A percentile compares a stretch with the other conserved stretches of the same genome.
phyloP scores from a whole-genome alignment of 2,113 vertebrate genomes.

The Epinephelus cyanopodus region DNA sequence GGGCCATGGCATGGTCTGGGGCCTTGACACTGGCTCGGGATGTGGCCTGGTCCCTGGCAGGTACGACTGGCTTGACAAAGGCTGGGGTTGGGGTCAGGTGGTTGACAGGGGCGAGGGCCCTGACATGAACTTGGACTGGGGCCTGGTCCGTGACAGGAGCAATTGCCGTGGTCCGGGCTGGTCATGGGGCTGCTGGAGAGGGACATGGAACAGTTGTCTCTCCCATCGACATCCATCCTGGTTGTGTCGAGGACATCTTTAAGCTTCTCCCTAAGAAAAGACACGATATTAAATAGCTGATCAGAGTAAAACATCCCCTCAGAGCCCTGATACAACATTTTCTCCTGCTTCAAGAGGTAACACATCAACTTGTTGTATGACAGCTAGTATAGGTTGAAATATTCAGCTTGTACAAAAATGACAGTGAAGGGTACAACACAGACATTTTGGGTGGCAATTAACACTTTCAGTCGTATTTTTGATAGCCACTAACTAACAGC shows the following conservation, averaged over 20 bases:
- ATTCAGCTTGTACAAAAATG: neutral
- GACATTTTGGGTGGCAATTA: neutral
- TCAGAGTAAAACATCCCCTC: neutral
- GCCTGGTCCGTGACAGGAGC: slow-evolving; percentile 62
- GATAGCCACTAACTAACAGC: neutral
- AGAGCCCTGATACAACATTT: neutral
- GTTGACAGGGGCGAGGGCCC: slow-evolving; percentile 67
- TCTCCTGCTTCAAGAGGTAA: neutral
- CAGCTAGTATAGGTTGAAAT: neutral
- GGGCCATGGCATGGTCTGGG: slow-evolving; percentile 52
- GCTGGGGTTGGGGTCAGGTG: slow-evolving; percentile 50
- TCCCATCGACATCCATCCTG: slow-evolving; percentile 82
- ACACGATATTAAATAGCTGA: neutral
- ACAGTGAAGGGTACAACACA: neutral
- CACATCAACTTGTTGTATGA: neutral
- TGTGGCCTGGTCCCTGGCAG: slow-evolving; percentile 66
- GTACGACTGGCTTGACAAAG: slow-evolving; percentile 64
- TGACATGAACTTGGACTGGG: slow-evolving; percentile 73
- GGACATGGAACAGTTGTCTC: slow-evolving; percentile 81
- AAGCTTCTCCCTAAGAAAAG: slow-evolving; percentile 89
- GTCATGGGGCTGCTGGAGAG: slow-evolving; percentile 79
- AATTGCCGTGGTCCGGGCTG: slow-evolving; percentile 59
- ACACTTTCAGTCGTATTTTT: neutral
- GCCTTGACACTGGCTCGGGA: slow-evolving; percentile 65
- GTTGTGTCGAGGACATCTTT: slow-evolving; percentile 91